Base-by-base conservation (phyloP, 2,888 invertebrate species). In the Bellardia bayeri region DNA sequence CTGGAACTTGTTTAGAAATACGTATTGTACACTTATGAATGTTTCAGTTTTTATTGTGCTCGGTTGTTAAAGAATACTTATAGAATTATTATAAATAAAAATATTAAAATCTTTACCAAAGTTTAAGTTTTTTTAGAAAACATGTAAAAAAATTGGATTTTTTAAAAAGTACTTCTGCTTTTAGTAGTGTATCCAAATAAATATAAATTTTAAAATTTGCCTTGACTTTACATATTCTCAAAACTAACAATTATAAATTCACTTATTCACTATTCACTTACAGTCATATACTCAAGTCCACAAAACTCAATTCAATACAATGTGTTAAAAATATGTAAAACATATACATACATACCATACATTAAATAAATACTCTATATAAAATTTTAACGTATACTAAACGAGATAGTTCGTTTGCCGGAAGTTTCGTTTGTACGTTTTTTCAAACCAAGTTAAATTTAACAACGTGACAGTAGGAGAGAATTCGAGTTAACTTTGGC, bases 291-390 rank as follows among this genome's bases (percentile, higher is more conserved):
- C 37, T 40, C 2, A 56, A 49, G 16, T 30, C 13, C n/a, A 14
- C 51, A 23, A n/a, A n/a, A n/a, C n/a, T n/a, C n/a, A 76, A 64
- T 16, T 58, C 56, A 23, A 81, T 42, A 63, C 11, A 61, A 40
- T 54, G 80, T 81, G 51, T 40, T 51, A 63, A 4, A 71, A 71
- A 51, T 51, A 81, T 54, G 23, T 61, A 72, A 42, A 54, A 30
- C 13, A 80, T 33, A n/a, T n/a, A n/a, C n/a, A n/a, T n/a, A n/a
- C n/a, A n/a, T n/a, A n/a, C n/a, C n/a, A 51, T 68, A 68, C n/a
- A 45, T 42, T 56, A 45, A 11, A 11, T 30, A 16, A 64, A 75
- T 63, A 16, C 61, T 49, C 63, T 75, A 63, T 37, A 51, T 8
- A 37, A 16, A 74, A 58, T 30, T 30, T 4, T 8, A 14, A 30